Conservation (phyloP, 2,888 invertebrate species). For the Drosophila atripex region DNA sequence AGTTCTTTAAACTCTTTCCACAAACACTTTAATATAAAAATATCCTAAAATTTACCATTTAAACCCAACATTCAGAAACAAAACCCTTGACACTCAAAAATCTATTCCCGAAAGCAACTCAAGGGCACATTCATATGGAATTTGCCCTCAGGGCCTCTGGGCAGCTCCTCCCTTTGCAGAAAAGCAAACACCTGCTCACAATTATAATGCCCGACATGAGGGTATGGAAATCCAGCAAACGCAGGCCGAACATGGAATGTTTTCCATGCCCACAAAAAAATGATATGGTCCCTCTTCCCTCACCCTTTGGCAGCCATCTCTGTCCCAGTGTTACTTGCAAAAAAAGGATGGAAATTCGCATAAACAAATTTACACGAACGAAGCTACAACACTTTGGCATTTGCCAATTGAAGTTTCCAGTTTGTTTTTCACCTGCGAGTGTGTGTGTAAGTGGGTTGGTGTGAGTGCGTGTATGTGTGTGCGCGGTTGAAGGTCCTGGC, state of each 20-base stretch:
- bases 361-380: conserved; percentile 71
- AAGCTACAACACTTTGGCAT: conserved; percentile 63
- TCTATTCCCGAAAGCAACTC: background rate
- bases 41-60: background rate
- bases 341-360: conserved; percentile 52
- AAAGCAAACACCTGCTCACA: conserved; percentile 19
- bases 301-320: background rate
- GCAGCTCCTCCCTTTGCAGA: background rate
- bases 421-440: conserved; percentile 18
- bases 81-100: background rate
- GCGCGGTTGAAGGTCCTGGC: conserved; percentile 25
- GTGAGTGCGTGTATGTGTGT: conserved; percentile 3
- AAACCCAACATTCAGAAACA: background rate
- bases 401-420: conserved; percentile 59
- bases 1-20: too few relatives aligned
- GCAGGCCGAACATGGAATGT: conserved; percentile 44
- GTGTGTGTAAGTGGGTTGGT: conserved; percentile 1
- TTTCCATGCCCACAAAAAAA: conserved; percentile 29
- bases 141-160: background rate
- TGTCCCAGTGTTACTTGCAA: conserved; percentile 6
- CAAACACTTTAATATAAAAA: too few relatives aligned
- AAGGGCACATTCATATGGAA: background rate
- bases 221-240: conserved; percentile 33
- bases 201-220: conserved; percentile 17
- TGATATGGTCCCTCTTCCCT: conserved; percentile 3